Conservation (phyloP, 2,888 invertebrate species). For the Apodemia hepburni region DNA sequence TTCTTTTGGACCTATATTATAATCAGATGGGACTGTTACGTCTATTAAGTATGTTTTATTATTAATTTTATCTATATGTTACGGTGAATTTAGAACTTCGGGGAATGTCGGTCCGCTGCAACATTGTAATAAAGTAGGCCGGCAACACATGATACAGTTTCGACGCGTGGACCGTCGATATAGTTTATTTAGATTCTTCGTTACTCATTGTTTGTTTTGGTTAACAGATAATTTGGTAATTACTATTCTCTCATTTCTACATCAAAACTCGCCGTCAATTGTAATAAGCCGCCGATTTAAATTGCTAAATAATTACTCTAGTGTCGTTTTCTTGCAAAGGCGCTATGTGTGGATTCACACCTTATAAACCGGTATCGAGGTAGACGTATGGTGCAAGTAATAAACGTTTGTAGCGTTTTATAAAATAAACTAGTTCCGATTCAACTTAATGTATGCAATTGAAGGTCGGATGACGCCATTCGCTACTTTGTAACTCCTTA, state of each 20-base stretch:
- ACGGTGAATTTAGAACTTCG: background rate
- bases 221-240: background rate
- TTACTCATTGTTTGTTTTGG: background rate
- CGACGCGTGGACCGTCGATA: background rate
- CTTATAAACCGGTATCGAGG: background rate
- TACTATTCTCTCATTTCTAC: slow-evolving; percentile 1
- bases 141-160: background rate
- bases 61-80: background rate
- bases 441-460: background rate
- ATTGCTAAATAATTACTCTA: background rate
- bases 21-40: too few species aligned
- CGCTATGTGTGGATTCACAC: background rate
- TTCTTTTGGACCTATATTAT: too few species aligned
- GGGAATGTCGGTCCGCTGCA: background rate
- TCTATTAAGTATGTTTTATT: too few species aligned
- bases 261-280: background rate
- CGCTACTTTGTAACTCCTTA: background rate
- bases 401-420: background rate
- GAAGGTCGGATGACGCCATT: background rate
- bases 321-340: background rate
- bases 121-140: background rate
- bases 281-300: slow-evolving; percentile 4
- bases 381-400: slow-evolving; percentile 2
- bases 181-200: background rate
- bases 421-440: background rate